Evolutionary conservation across 2,797 vertebrate species (phyloP), one percentile per base, ranked within the genome.

Genomic region (Chelidonichthys spinosus): DNA sequence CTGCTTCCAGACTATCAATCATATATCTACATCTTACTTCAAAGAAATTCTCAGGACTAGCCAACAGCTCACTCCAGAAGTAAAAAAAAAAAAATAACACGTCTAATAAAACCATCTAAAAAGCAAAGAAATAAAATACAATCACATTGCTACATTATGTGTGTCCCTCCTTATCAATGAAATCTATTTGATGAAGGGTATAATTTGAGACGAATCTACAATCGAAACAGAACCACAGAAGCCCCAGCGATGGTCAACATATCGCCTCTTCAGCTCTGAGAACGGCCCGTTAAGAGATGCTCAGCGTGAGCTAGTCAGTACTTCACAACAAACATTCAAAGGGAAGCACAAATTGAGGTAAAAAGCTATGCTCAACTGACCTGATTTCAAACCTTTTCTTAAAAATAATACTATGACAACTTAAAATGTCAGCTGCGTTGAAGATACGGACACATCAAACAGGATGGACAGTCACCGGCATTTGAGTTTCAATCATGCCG

Each of bases 341-440:
- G 36, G 66, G 62, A 86, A 85, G 80, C 65, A 69, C 83, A 55
- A 62, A 81, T 60, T 81, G 84, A 89, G 84, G 86, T 89, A 84
- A 85, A 25, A 79, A 73, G n/a, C 69, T 76, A 14, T 6, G 32
- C 68, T 79, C 54, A 50, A 18, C 74, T 71, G 52, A 73, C 35
- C 71, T 3, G 44, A 69, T 72, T 55, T 70, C 43, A 62, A 76
- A 61, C 50, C 58, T 13, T 50, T 52, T 56, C 60, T 63, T 4
- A 17, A 58, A 49, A 82, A 82, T 18, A 53, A 63, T 10, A 37
- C 8, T 47, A 80, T 63, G 33, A 33, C 60, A 81, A 75, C 32
- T 50, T 37, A 44, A 76, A 81, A 67, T 25, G 35, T 77, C 66
- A 80, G 64, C 72, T 61, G 75, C 44, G 3, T n/a, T 50, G 55